Percentiles rank a stretch among this genome's conserved stretches.
Conservation (phyloP, 2,113 vertebrate species). For the Dicrurus megarhynchus region DNA sequence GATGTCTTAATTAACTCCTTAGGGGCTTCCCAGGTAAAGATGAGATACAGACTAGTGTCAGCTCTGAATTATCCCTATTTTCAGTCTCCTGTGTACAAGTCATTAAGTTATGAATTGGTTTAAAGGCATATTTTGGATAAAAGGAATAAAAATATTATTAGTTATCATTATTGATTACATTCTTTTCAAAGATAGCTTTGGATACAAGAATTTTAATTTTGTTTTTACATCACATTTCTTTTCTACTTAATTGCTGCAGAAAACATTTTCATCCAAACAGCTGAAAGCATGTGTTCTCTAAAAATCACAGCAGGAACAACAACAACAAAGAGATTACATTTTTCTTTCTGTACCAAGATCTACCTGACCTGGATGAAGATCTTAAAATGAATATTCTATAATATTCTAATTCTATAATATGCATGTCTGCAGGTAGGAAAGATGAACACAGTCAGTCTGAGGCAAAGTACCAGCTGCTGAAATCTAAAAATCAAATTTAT, state of each 20-base stretch:
- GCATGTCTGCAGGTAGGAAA: not conserved
- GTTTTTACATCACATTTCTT: not conserved
- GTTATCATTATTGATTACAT: not conserved
- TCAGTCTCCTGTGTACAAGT: not conserved
- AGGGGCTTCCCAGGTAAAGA: not conserved
- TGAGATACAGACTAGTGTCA: not conserved
- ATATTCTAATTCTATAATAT: conserved; percentile 7
- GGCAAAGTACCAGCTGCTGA: not conserved
- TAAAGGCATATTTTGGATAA: not conserved
- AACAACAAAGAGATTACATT: not conserved
- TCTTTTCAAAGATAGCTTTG: not conserved
- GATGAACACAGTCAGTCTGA: not conserved
- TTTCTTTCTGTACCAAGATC: not conserved
- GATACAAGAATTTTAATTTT: not conserved
- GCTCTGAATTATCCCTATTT: not conserved
- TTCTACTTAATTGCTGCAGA: not conserved
- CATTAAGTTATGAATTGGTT: not conserved
- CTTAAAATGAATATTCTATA: conserved; percentile 16
- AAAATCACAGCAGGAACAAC: not conserved
- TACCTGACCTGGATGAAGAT: not conserved
- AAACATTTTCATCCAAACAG: not conserved
- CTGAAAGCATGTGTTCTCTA: not conserved
- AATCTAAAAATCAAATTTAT: conserved; percentile 53
- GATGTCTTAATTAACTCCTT: not conserved
- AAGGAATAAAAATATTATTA: not conserved